Evolutionary conservation across 2,888 invertebrate species (phyloP), one percentile per base, ranked within the genome.

Genomic region (Oxytorus armatus): DNA sequence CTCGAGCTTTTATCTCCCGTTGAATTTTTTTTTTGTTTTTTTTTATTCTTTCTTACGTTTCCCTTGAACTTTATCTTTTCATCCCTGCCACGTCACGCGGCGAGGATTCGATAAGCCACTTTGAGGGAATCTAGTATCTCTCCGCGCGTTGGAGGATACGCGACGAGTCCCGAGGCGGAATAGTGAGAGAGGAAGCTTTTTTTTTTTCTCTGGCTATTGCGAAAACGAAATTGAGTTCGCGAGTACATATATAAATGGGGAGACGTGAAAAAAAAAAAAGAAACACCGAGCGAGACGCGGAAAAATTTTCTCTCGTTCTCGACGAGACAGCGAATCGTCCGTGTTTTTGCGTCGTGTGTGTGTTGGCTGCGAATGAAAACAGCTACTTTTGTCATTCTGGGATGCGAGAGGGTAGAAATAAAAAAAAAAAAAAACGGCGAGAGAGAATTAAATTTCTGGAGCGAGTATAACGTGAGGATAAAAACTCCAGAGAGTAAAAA

Each of bases 191-290:
- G 68, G 8, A 4, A 36, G 10, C 49, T 63, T 63, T 69, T 66
- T 61, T 70, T 76, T n/a, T n/a, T n/a, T n/a, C n/a, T n/a, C n/a
- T n/a, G n/a, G 39, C 68, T 68, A 68, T 69, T 69, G 33, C 69
- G 61, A 69, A 69, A 77, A 77, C 39, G 55, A 69, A 63, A 77
- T 77, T 77, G 76, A 39, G 21, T 59, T 36, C 68, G 39, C 51
- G 59, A 61, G 44, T 42, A 51, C 25, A 39, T 51, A 16, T 51
- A 61, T 16, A 18, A 23, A 25, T 25, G 25, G n/a, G n/a, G n/a
- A n/a, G n/a, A n/a, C n/a, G n/a, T n/a, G n/a, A n/a, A n/a, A n/a
- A n/a, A n/a, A n/a, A n/a, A n/a, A n/a, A n/a, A n/a, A n/a, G n/a
- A n/a, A n/a, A n/a, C n/a, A n/a, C n/a, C n/a, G n/a, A n/a, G n/a